A percentile compares a stretch with the other conserved stretches of the same genome.
These are phyloP conservation scores for Hyperoplus immaculatus DNA, from an alignment of 2,797 vertebrate species.

Conservation along the genomic window DNA sequence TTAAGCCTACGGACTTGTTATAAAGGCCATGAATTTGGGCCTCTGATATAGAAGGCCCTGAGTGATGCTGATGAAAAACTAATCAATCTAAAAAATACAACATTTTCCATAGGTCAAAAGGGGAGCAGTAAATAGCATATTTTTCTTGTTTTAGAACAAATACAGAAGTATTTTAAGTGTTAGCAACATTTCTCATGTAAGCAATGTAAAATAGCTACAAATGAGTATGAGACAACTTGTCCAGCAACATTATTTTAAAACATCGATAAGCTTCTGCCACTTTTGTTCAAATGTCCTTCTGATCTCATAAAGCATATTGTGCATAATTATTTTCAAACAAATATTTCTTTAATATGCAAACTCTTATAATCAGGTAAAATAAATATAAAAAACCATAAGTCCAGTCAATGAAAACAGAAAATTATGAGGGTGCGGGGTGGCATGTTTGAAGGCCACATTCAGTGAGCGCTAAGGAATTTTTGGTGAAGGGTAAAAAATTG, in stretches of 20 bases:
- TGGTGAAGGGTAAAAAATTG: neutral
- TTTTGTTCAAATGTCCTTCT: neutral
- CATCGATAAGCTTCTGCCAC: neutral
- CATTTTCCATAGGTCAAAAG: accelerated
- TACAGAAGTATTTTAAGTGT: no score
- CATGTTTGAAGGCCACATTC: neutral
- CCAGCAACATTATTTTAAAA: neutral
- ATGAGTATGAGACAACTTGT: neutral
- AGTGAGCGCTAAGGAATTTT: no score
- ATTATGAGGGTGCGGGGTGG: neutral
- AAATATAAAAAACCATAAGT: neutral
- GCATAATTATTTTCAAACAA: neutral
- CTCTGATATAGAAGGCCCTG: neutral
- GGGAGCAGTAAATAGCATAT: neutral
- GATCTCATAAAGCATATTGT: neutral
- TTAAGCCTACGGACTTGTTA: neutral
- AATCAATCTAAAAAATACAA: neutral
- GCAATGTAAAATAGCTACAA: neutral
- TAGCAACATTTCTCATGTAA: neutral
- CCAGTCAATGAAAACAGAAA: neutral
- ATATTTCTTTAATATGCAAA: neutral
- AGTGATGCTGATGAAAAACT: neutral
- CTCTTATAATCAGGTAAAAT: neutral
- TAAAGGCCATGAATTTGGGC: slow-evolving; percentile 4
- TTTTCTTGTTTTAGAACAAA: no score